Percentiles rank a stretch among this genome's conserved stretches.
phyloP scores from a whole-genome alignment of 2,113 vertebrate genomes.

The Excalfactoria chinensis region DNA sequence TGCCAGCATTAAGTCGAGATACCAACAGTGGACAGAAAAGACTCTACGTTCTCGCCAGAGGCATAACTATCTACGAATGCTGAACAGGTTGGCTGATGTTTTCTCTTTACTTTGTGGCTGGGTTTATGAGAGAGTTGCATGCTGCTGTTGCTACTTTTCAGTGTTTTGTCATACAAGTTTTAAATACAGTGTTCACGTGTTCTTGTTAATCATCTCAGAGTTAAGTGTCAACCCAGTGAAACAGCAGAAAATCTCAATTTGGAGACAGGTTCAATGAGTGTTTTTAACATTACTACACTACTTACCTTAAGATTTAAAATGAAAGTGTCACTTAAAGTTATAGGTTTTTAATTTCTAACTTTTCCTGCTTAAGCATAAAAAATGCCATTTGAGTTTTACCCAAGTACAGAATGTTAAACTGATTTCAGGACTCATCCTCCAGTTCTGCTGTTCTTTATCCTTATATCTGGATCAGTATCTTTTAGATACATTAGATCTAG shows the following conservation, averaged over 20 bases:
- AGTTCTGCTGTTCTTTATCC: not conserved
- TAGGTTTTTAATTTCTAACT: not conserved
- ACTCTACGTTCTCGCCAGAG: conserved; percentile 80
- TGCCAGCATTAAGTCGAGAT: conserved; percentile 23
- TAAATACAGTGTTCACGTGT: not conserved
- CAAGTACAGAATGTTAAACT: not conserved
- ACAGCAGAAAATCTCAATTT: not conserved
- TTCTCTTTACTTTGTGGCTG: not conserved
- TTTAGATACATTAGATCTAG: not conserved
- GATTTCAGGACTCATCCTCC: not conserved
- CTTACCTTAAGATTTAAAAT: not conserved
- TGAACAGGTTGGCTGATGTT: conserved; percentile 62
- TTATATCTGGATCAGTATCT: not conserved
- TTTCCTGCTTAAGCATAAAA: not conserved
- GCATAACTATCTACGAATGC: conserved; percentile 76
- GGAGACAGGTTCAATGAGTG: not conserved
- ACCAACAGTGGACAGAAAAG: conserved; percentile 71
- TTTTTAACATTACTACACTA: not conserved
- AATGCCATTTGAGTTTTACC: not conserved
- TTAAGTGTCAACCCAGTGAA: not conserved
- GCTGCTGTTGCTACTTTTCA: not conserved
- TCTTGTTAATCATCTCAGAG: not conserved
- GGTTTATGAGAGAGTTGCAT: not conserved
- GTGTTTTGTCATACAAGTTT: not conserved
- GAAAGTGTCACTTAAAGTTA: not conserved